Conservation (phyloP, 2,113 vertebrate species). For the Centrocercus urophasianus region DNA sequence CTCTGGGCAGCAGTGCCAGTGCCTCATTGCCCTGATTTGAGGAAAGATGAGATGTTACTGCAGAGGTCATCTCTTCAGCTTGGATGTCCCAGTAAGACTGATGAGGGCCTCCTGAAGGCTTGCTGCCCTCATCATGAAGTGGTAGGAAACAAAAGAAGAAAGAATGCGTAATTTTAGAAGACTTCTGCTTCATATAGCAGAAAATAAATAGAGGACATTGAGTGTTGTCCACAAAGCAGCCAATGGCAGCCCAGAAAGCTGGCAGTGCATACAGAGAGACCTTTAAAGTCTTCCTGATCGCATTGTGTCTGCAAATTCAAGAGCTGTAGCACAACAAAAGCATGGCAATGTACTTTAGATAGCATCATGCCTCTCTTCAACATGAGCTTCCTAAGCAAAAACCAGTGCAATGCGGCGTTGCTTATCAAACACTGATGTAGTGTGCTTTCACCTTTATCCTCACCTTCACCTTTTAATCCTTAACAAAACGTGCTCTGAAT, state of each 20-base stretch:
- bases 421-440: neutral
- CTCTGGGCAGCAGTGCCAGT: neutral
- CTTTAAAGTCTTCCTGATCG: neutral
- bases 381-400: accelerated
- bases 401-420: accelerated
- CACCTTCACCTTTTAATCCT: constrained; percentile 15
- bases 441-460: neutral
- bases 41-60: neutral
- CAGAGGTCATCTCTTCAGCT: neutral
- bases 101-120: neutral
- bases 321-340: neutral
- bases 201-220: neutral
- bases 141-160: neutral
- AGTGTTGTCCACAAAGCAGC: neutral
- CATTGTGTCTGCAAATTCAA: neutral
- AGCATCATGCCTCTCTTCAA: accelerated
- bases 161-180: neutral
- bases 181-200: neutral
- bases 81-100: accelerated
- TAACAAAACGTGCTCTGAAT: neutral
- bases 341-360: neutral
- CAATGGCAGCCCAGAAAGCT: neutral
- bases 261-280: accelerated
- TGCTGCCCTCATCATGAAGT: neutral
- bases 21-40: accelerated